Evolutionary conservation across 2,797 vertebrate species (phyloP), one percentile per base, ranked within the genome.

Genomic region (Typhlichthys subterraneus): DNA sequence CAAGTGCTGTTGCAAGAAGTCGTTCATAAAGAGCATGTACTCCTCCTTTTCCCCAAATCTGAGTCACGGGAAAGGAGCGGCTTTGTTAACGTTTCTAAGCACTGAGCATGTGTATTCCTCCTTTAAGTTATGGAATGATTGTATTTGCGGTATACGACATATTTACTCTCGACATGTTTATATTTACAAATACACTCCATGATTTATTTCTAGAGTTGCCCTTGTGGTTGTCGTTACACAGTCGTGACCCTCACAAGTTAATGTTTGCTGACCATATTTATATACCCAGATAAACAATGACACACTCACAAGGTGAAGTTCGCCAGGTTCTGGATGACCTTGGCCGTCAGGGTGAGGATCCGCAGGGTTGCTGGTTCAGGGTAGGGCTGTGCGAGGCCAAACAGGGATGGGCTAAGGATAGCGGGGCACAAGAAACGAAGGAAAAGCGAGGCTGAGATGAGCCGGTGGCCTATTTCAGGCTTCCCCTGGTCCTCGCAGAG

Each of bases 11-110:
- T 96, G 86, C 81, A 99, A 73, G 85, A 97, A 99, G 13, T 92
- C 91, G 0, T 98, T 98, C 97, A 99, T 98, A 66, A 99, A 99
- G 59, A 89, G 82, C 97, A 99, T 99, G 86, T 99, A 99, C 66
- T 94, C 95, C 73, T 99, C 97, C 73, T 99, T 98, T 74, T 98
- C 96, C 0, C 97, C 97, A 73, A 99, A 99, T 75, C 97, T 98
- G 85, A 12, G 65, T 15, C 1, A 64, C 0, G 53, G 54, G 17
- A n/a, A 65, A 65, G 46, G 14, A 53, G 65, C 0, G 15, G 0
- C 53, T 29, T 53, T 55, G 3, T 53, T 29, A 17, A 13, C 33
- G 23, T 12, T 1, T 6, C 53, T 33, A 23, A 13, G 31, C 12
- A 13, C 53, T 54, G 29, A n/a, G 12, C 23, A 53, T 0, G 12